These are phyloP conservation scores for Spinus pinus DNA, from an alignment of 2,797 vertebrate genomes.

Conservation along the genomic window DNA sequence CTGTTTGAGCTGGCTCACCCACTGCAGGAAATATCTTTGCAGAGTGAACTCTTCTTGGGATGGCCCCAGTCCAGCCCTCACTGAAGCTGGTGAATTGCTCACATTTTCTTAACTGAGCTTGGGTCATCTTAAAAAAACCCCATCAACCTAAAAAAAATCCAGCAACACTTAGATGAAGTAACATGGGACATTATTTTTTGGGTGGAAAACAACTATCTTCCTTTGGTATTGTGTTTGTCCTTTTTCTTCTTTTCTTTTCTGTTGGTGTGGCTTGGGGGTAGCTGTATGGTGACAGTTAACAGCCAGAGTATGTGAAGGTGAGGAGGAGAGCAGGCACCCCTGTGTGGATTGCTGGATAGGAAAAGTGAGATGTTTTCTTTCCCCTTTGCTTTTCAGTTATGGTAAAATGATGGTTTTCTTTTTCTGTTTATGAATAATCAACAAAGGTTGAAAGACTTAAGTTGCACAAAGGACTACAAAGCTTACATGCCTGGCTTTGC, in stretches of 20 bases:
- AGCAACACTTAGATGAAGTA: background rate
- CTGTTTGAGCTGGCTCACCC: conserved; percentile 13
- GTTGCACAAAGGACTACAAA: background rate
- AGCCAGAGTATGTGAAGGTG: background rate
- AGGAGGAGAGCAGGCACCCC: background rate
- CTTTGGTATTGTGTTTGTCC: background rate
- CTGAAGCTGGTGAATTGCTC: conserved; percentile 12
- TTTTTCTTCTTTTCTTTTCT: background rate
- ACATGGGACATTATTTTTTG: background rate
- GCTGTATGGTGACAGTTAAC: background rate
- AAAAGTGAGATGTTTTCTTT: background rate
- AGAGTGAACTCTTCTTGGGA: background rate
- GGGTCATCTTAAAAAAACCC: background rate
- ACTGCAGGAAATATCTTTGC: conserved; percentile 43
- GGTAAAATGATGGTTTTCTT: background rate
- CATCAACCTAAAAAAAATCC: background rate
- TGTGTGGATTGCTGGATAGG: background rate
- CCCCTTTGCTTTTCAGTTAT: background rate
- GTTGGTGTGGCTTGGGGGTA: background rate
- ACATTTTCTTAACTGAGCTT: background rate
- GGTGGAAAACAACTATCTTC: background rate
- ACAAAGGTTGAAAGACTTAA: background rate
- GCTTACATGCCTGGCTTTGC: background rate
- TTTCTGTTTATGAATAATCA: background rate
- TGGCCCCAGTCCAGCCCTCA: background rate